Conservation (phyloP, 2,888 invertebrate genomes). For the Brachypterus glaber region DNA sequence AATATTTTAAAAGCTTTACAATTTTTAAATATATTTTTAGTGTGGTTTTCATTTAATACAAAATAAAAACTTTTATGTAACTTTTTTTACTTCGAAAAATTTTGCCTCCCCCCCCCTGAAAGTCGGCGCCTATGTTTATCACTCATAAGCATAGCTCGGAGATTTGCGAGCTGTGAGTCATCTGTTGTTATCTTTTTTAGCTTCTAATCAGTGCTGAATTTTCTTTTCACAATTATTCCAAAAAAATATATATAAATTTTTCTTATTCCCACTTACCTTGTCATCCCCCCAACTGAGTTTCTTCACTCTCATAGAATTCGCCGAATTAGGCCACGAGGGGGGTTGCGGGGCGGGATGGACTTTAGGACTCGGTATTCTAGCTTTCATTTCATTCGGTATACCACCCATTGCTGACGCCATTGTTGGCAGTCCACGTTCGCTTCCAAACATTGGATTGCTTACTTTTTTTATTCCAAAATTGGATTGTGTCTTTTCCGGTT, state of each 20-base stretch:
- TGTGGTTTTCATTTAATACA: no score
- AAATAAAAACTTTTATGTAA: no score
- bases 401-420: constrained; percentile 37
- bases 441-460: constrained; percentile 37
- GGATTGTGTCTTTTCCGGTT: constrained; percentile 31
- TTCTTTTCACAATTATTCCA: no score
- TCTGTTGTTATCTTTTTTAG: no score
- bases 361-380: constrained; percentile 39
- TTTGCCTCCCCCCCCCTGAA: no score
- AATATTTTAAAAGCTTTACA: no score
- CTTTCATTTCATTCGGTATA: constrained; percentile 38
- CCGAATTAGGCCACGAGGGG: constrained; percentile 55
- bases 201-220: no score
- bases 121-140: no score
- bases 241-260: constrained; percentile 3
- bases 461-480: constrained; percentile 28
- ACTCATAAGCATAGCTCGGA: no score
- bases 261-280: constrained; percentile 26
- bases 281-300: constrained; percentile 71
- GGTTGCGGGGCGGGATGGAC: constrained; percentile 41
- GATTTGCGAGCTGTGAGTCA: no score
- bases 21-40: no score
- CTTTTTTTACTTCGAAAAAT: no score
- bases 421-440: constrained; percentile 35
- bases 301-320: constrained; percentile 63